Evolutionary conservation across 2,888 invertebrate species (phyloP), one percentile per base, ranked within the genome.

Genomic region (Hemaris fuciformis): DNA sequence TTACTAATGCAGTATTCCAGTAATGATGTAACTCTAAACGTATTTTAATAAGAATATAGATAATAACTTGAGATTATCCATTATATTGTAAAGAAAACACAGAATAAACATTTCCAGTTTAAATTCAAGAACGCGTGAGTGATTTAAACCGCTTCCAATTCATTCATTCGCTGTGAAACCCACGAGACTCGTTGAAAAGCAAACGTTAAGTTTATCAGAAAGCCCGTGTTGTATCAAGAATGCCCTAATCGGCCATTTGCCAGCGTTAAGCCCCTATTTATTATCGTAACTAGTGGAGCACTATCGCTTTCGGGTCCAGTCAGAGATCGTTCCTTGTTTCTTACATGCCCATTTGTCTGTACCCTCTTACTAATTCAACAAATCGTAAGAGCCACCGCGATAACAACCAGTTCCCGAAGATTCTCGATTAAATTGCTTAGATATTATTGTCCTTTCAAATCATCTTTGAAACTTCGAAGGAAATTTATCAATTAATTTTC

Each of bases 351-450:
- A 81, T 87, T 87, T 85, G 81, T 88, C 80, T 83, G 79, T 77
- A 87, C 86, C 87, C 86, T 86, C 81, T 87, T 82, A 88, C 85
- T 87, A 87, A 88, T 88, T 88, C 85, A 88, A 87, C 84, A 81
- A 83, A 86, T 87, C 81, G 84, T 77, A 80, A 80, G 75, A 76
- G 77, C 75, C 74, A 74, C 73, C 74, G 73, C 85, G 85, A 87
- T 87, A 87, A 87, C 85, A 81, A 79, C 73, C 82, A 79, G 73
- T 76, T 78, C 77, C 71, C 75, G 74, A 76, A 79, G 76, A 84
- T 83, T 80, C 79, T 76, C 79, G 77, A 81, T 81, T 75, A 76
- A 73, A 80, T 77, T 71, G 79, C 73, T 66, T 71, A 68, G 8
- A 3, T n/a, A n/a, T n/a, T n/a, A 8, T 69, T 68, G 71, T 74